Percentiles rank a stretch among this genome's conserved stretches.
Evolutionary conservation across 2,888 invertebrate species (phyloP).

Genomic region (Lasioglossum oenotherae): DNA sequence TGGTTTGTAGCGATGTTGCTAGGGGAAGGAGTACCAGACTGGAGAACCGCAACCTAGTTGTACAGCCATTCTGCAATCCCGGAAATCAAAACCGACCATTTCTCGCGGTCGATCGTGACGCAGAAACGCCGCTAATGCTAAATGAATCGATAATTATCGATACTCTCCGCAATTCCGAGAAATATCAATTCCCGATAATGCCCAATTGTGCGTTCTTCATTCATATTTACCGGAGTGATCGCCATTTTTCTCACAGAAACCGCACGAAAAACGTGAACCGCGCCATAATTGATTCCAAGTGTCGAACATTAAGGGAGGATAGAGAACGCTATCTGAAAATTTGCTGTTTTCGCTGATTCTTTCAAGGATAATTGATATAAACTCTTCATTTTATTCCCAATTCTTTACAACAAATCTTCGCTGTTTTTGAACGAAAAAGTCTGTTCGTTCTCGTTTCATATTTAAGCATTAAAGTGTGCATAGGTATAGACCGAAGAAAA

Average conservation of each 20-base stretch:
- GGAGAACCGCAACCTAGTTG: conserved; percentile 72
- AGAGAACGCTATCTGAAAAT: not conserved
- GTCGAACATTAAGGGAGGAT: too few species aligned
- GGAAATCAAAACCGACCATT: conserved; percentile 75
- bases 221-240: not conserved
- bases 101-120: conserved; percentile 67
- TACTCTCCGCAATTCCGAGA: conserved; percentile 25
- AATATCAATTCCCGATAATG: conserved; percentile 37
- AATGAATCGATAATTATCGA: conserved; percentile 57
- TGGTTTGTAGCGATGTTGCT: conserved; percentile 30
- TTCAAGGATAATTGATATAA: too few species aligned
- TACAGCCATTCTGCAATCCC: conserved; percentile 67
- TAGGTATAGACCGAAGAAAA: too few species aligned
- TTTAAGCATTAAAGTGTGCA: too few species aligned
- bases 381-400: too few species aligned
- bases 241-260: not conserved
- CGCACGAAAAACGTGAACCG: not conserved
- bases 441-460: too few species aligned
- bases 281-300: not conserved
- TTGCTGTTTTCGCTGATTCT: not conserved
- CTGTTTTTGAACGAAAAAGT: too few species aligned
- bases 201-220: conserved; percentile 11
- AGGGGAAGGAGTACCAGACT: conserved; percentile 63
- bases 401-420: too few species aligned
- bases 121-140: conserved; percentile 30